Evolutionary conservation across 2,113 vertebrate species (phyloP).

Genomic region (Pristiophorus japonicus): DNA sequence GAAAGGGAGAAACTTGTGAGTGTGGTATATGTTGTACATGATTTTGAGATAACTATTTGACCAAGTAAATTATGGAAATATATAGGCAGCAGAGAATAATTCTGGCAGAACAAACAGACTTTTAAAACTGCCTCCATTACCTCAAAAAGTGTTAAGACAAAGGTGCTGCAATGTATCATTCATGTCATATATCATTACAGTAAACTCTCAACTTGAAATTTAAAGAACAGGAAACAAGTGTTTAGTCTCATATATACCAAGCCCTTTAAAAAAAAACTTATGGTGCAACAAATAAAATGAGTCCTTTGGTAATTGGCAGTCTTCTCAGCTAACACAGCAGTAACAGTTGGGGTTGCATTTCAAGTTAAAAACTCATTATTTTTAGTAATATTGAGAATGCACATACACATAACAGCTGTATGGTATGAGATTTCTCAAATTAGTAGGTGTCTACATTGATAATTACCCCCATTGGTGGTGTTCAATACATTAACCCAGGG

Average conservation of each 20-base stretch:
- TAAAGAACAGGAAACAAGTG: neutral
- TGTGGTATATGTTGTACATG: neutral
- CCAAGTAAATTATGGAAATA: neutral
- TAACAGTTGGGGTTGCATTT: neutral
- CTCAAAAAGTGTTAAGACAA: neutral
- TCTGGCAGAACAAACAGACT: neutral
- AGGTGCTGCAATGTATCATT: neutral
- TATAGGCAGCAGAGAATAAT: neutral
- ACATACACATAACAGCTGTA: neutral
- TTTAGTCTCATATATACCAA: neutral
- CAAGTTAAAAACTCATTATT: conserved; percentile 25
- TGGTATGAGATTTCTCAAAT: neutral
- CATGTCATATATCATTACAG: neutral
- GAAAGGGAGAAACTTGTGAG: neutral
- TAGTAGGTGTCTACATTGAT: neutral
- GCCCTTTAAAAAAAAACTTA: neutral
- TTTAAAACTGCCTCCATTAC: neutral
- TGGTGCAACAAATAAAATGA: conserved; percentile 12
- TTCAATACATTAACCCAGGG: neutral
- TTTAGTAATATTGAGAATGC: neutral
- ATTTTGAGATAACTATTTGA: neutral
- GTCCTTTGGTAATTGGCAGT: neutral
- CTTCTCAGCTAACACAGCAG: neutral
- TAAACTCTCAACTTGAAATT: neutral
- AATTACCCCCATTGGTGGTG: neutral